Base-by-base conservation (phyloP, 2,888 invertebrate genomes). In the Chrysolina haemoptera region DNA sequence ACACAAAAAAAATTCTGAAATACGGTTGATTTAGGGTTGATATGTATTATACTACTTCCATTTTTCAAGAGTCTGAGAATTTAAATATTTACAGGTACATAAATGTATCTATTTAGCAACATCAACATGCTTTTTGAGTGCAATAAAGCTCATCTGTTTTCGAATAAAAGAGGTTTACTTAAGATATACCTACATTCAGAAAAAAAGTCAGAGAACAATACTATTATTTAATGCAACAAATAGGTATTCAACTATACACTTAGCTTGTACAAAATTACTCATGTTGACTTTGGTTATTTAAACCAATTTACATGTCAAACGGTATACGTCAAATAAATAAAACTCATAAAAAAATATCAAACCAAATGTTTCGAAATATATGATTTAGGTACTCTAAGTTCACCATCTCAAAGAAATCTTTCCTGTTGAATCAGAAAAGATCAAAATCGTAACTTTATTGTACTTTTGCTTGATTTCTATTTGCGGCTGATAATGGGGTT, bases 381-480 rank as follows among this genome's bases (percentile, higher is more conserved):
- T 59, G 59, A 59, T 27, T 59, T 22, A 59, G n/a, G 27, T 59
- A 59, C 59, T 59, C 22, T 59, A n/a, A n/a, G 16, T 20, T 55
- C 12, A 22, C 18, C 18, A 20, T 55, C 9, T 2, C 0, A 5
- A 20, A 53, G 20, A 20, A 20, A 20, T 20, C 20, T 10, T 1
- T 20, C 14, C 12, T 53, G 9, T 48, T 48, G 9, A 55, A 5
- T 22, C 12, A 22, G 4, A 4, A 53, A 62, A 72, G 62, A 80
- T 55, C n/a, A 18, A 18, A 59, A 6, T 35, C 22, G 12, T 9
- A 59, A 59, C 14, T 8, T 59, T 84, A 85, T 81, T 85, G 85
- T 78, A 86, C 84, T 81, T 82, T 83, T 35, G 84, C 78, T 6
- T 68, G 43, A 50, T 81, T 82, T 65, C 84, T 83, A 71, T 81